phyloP scores from a whole-genome alignment of 2,888 invertebrate species.

The Epistrophella euchroma region DNA sequence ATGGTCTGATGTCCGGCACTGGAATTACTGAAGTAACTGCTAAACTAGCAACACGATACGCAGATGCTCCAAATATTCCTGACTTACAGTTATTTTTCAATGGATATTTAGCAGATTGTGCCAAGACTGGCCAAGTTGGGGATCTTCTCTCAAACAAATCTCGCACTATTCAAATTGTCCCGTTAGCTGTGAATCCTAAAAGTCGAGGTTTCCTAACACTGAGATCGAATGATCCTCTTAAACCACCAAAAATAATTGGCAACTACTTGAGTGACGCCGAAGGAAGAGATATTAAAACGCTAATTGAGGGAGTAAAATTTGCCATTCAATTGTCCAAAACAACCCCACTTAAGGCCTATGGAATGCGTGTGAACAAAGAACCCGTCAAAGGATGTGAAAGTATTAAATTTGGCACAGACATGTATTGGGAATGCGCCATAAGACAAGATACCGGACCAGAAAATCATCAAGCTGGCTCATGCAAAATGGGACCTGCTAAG shows the following conservation, averaged over 20 bases:
- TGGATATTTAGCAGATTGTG: constrained; percentile 93
- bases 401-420: constrained; percentile 88
- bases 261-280: constrained; percentile 86
- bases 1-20: constrained; percentile 95
- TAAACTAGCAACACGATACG: constrained; percentile 91
- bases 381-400: constrained; percentile 90
- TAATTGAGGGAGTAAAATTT: constrained; percentile 94
- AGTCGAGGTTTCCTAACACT: constrained; percentile 91
- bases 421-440: constrained; percentile 91
- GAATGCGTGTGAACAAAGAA: constrained; percentile 90
- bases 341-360: constrained; percentile 87
- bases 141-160: constrained; percentile 89
- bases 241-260: constrained; percentile 93
- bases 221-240: constrained; percentile 90
- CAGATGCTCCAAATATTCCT: constrained; percentile 90
- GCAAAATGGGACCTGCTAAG: constrained; percentile 90
- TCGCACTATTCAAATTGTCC: constrained; percentile 90
- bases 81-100: constrained; percentile 95
- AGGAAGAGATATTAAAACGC: constrained; percentile 89
- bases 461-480: constrained; percentile 92
- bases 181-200: constrained; percentile 93
- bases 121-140: constrained; percentile 93
- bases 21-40: constrained; percentile 95
- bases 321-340: constrained; percentile 89
- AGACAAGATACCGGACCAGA: constrained; percentile 90